Conservation (phyloP, 2,113 vertebrate genomes). For the Acinonyx jubatus region DNA sequence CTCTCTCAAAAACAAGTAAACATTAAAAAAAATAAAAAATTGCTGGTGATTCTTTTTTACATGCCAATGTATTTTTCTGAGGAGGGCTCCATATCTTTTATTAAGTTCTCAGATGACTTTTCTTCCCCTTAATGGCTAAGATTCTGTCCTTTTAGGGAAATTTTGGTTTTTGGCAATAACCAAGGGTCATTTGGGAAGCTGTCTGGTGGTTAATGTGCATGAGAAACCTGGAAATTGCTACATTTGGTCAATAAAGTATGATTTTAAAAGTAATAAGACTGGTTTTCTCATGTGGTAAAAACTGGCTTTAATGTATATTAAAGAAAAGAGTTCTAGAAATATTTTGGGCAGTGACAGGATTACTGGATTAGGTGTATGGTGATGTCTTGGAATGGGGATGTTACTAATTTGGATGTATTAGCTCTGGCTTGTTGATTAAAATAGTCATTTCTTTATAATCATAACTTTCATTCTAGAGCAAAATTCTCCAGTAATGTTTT, state of each 20-base stretch:
- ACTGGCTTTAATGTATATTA: neutral
- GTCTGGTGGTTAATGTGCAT: neutral
- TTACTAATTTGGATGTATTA: constrained; percentile 21
- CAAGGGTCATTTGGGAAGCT: neutral
- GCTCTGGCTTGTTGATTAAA: neutral
- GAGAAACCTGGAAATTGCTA: neutral
- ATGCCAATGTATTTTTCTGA: constrained; percentile 22
- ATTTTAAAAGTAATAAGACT: constrained; percentile 20
- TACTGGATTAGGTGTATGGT: neutral
- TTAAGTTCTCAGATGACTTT: neutral
- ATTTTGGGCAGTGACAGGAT: neutral
- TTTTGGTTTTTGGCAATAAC: constrained; percentile 38
- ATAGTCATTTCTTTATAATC: neutral
- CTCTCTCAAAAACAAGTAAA: too few relatives aligned
- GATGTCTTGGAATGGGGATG: neutral
- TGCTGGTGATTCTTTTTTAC: neutral
- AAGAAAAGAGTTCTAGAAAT: constrained; percentile 6
- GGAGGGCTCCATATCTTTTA: neutral
- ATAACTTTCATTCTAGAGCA: neutral
- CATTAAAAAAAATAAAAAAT: neutral
- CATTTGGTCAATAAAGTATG: neutral
- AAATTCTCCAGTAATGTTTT: neutral
- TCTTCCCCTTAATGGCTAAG: neutral
- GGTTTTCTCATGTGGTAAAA: neutral
- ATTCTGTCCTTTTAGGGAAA: neutral